Evolutionary conservation across 1,140 invertebrate species (phyloP).

Genomic region (Vanessa atalanta): DNA sequence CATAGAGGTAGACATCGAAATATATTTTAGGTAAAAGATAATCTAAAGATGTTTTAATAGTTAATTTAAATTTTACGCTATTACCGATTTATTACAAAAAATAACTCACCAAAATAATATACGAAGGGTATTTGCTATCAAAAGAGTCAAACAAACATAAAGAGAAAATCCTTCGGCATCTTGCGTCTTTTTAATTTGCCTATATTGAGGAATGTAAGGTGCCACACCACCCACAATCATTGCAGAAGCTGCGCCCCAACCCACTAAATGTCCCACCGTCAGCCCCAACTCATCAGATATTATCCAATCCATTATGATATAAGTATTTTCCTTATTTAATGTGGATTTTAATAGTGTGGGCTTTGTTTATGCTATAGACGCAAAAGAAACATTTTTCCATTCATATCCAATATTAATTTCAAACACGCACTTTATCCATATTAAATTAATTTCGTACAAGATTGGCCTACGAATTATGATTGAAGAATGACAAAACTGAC

Average conservation of each 20-base stretch:
- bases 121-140: constrained; percentile 97
- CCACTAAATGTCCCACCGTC: constrained; percentile 84
- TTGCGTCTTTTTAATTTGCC: constrained; percentile 93
- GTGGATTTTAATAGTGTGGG: neutral
- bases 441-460: constrained; percentile 10
- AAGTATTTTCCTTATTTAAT: neutral
- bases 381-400: constrained; percentile 2
- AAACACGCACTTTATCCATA: constrained; percentile 3
- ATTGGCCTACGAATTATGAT: neutral
- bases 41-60: neutral
- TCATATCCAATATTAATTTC: constrained; percentile 15
- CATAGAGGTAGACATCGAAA: neutral
- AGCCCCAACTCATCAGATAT: constrained; percentile 85
- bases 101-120: constrained; percentile 97
- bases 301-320: constrained; percentile 85
- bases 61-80: neutral
- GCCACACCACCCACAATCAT: constrained; percentile 96
- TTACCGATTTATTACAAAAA: neutral
- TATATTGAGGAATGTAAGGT: constrained; percentile 95
- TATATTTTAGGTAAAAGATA: neutral
- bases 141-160: constrained; percentile 96
- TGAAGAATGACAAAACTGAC: constrained; percentile 5
- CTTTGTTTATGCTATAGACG: neutral
- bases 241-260: constrained; percentile 86
- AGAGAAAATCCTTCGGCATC: constrained; percentile 98